Base-by-base conservation (phyloP, 2,113 vertebrate species). In the Desmodus rotundus region DNA sequence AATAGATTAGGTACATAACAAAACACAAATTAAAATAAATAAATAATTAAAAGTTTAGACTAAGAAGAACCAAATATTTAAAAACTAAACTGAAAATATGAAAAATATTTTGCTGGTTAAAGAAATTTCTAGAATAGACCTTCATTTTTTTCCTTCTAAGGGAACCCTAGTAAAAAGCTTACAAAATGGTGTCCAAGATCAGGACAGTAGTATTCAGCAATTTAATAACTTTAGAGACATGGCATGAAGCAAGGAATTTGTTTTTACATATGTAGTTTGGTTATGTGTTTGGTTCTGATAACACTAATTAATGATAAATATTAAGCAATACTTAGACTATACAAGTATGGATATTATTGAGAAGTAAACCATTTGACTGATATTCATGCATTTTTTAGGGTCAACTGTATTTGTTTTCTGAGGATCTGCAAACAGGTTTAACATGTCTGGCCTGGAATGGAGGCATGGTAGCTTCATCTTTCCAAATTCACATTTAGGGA, bases 221-320 rank as follows among this genome's bases (percentile, higher is more conserved):
- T 89, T 82, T 74, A 45, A 38, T 74, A 84, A 88, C 36, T 89
- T 85, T 92, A 38, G 72, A 94, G 31, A 61, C 16, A 47, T 90
- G 31, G 10, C 20, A 72, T 52, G 81, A 91, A 20, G 38, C 68
- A 93, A 93, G 67, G n/a, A 94, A 88, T 82, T 56, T 68, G 9
- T 65, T 56, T 94, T 95, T 65, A 65, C 26, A 7, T 84, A 47
- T 84, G 19, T 88, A 61, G 81, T 58, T 87, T 56, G 50, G 50
- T 68, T 93, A 58, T 87, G 31, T 52, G 43, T 95, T 94, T 95
- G 19, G 3, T 70, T 93, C 61, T 94, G 67, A 50, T 82, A 85
- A 87, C 73, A 82, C 67, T 52, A 91, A 87, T 87, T 89, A 93
- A 41, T 85, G 28, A 38, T 70, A 63, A 47, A 56, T 88, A 87